Percentiles rank a stretch among this genome's conserved stretches.
Evolutionary conservation across 2,113 vertebrate genomes (phyloP).

Genomic region (Stictonetta naevosa): DNA sequence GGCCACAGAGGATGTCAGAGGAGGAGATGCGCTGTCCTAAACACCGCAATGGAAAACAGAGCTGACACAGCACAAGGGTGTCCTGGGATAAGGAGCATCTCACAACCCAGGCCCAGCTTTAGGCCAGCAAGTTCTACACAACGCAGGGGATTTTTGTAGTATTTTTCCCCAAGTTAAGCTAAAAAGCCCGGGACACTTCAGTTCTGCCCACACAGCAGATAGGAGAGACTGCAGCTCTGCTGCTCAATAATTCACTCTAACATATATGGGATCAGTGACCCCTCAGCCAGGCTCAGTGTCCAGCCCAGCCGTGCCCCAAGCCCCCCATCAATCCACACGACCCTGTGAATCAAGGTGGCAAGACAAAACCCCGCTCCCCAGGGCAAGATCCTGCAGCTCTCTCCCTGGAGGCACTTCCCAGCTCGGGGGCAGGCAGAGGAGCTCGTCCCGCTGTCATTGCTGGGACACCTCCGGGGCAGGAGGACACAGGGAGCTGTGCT

Average conservation of each 20-base stretch:
- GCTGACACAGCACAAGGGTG: rapidly evolving
- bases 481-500: not conserved
- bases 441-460: rapidly evolving
- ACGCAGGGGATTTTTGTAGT: not conserved
- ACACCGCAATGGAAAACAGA: not conserved
- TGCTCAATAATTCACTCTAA: not conserved
- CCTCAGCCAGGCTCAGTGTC: not conserved
- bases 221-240: not conserved
- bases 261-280: rapidly evolving
- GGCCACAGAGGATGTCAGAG: not conserved
- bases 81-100: no score
- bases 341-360: not conserved
- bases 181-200: not conserved
- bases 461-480: not conserved
- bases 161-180: not conserved
- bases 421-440: not conserved
- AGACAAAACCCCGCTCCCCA: not conserved
- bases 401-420: not conserved
- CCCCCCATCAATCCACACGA: not conserved
- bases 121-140: rapidly evolving
- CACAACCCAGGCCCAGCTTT: not conserved
- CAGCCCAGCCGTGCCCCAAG: rapidly evolving
- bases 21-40: not conserved
- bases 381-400: not conserved
- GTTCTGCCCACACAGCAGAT: rapidly evolving